These are phyloP conservation scores for Thereva unica DNA, from an alignment of 2,888 invertebrate genomes.

Conservation along the genomic window DNA sequence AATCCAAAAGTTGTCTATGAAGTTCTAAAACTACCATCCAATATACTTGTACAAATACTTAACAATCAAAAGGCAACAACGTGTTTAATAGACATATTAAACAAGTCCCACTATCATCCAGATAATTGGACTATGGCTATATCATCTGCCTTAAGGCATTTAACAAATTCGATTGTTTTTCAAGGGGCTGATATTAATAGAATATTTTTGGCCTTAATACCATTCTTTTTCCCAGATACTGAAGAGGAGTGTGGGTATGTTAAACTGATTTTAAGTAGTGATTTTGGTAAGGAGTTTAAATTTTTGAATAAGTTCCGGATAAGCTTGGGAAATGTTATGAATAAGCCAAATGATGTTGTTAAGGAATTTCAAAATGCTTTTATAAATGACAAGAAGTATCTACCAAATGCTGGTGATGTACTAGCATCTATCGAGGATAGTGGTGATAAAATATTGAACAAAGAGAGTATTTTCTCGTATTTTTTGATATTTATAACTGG, in stretches of 20 bases:
- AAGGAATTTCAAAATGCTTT: neutral
- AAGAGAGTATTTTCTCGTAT: constrained; percentile 48
- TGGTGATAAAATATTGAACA: constrained; percentile 41
- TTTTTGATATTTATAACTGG: constrained; percentile 47
- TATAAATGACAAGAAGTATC: constrained; percentile 34
- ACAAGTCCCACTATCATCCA: constrained; percentile 54
- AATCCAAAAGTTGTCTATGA: constrained; percentile 65
- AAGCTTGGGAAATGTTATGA: neutral
- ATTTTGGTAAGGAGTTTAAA: neutral
- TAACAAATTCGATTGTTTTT: constrained; percentile 58
- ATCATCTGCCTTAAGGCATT: constrained; percentile 55
- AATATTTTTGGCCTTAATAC: constrained; percentile 50
- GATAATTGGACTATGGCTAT: constrained; percentile 53
- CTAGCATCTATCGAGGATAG: constrained; percentile 48
- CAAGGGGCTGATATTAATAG: constrained; percentile 55
- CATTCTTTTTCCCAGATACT: constrained; percentile 48
- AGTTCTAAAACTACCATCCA: constrained; percentile 59
- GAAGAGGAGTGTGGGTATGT: neutral
- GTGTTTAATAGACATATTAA: constrained; percentile 61
- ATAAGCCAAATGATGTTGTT: constrained; percentile 2
- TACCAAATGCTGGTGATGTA: constrained; percentile 44
- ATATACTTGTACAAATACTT: constrained; percentile 57
- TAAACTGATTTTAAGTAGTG: neutral
- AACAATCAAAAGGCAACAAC: constrained; percentile 59
- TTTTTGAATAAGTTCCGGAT: constrained; percentile 9